phyloP scores from a whole-genome alignment of 2,113 vertebrate species.

The Chitala chitala region DNA sequence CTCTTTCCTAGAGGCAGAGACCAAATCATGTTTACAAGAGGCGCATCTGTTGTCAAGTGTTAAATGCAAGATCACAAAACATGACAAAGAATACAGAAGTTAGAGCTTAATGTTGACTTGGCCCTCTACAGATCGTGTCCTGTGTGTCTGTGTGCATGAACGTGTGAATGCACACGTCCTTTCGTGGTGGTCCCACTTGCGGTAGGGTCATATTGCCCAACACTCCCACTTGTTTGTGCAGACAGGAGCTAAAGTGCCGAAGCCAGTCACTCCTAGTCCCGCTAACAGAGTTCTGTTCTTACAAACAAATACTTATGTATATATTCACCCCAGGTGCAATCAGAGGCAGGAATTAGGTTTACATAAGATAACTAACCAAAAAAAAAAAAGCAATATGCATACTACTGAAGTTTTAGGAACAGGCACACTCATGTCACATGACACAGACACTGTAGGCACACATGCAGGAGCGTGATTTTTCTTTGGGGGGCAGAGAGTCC shows the following conservation, averaged over 20 bases:
- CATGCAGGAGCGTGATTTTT: constrained; percentile 1
- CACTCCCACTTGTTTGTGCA: constrained; percentile 20
- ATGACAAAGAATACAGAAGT: background rate
- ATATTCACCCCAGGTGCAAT: background rate
- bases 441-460: background rate
- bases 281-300: constrained; percentile 13
- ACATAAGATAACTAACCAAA: constrained; percentile 9
- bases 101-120: background rate
- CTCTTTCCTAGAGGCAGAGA: background rate
- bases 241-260: constrained; percentile 32
- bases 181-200: constrained; percentile 20
- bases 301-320: constrained; percentile 27
- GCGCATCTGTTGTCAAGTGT: constrained; percentile 5
- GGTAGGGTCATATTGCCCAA: constrained; percentile 11
- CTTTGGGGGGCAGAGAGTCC: background rate
- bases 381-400: background rate
- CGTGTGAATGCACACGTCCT: constrained; percentile 18
- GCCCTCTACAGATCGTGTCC: background rate
- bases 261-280: constrained; percentile 16
- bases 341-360: constrained; percentile 17
- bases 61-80: background rate
- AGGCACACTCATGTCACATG: constrained; percentile 4
- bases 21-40: too few relatives aligned
- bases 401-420: constrained; percentile 9
- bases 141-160: background rate